Base-by-base conservation (phyloP, 2,888 invertebrate species). In the Oxystoma pomonae region DNA sequence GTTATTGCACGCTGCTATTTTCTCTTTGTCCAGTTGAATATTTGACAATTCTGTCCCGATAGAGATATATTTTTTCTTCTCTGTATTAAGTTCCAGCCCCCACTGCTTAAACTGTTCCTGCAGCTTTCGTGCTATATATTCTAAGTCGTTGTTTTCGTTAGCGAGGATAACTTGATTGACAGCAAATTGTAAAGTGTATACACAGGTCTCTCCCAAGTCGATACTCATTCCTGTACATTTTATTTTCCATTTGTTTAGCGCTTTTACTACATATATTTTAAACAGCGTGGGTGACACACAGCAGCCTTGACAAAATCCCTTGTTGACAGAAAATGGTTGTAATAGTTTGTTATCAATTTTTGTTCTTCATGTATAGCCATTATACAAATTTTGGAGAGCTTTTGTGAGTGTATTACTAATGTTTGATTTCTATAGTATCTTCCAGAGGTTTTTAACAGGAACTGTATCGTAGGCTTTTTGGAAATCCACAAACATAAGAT, bases 211-310 rank as follows among this genome's bases (percentile, higher is more conserved):
- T 12, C n/a, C 50, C n/a, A 50, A 50, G 9, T 50, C 50, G 9
- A 50, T 50, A 50, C 50, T 12, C 50, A 50, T 50, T 12, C 50
- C 50, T 12, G 12, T 50, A n/a, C 50, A 50, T 50, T 50, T 50
- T n/a, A 9, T 9, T 50, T 50, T 50, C 50, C 50, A n/a, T 50
- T n/a, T 9, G n/a, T 9, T 50, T 50, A 50, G 50, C 9, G 50
- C 50, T 50, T 50, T 50, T 50, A n/a, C 50, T 50, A 50, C 50
- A 50, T 50, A 50, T n/a, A 50, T 50, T 50, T 50, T n/a, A n/a
- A n/a, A n/a, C n/a, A n/a, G n/a, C n/a, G n/a, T n/a, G n/a, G n/a
- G n/a, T n/a, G n/a, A n/a, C 50, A 50, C 50, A 50, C 50, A 50
- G 50, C 12, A 50, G n/a, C 50, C 9, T 50, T 50, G 50, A 50